These are phyloP conservation scores for Dryomyza anilis DNA, from an alignment of 2,888 invertebrate species.

Conservation along the genomic window DNA sequence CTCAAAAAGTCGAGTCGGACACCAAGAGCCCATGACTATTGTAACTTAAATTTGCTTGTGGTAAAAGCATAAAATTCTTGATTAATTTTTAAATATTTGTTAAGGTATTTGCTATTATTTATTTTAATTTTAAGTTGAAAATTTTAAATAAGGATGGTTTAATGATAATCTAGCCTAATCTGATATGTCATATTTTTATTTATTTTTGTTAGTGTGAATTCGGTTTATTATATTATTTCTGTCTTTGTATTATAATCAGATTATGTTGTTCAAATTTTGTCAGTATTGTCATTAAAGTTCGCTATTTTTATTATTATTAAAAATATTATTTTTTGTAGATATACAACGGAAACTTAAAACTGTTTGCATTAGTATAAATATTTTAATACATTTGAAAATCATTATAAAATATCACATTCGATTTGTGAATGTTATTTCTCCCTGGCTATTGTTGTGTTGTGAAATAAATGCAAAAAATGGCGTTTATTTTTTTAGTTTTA, in stretches of 20 bases:
- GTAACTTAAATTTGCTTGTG: constrained; percentile 58
- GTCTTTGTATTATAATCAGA: background rate
- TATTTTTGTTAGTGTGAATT: constrained; percentile 8
- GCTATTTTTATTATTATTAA: constrained; percentile 5
- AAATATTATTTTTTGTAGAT: background rate
- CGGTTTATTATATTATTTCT: constrained; percentile 12
- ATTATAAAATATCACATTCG: constrained; percentile 60
- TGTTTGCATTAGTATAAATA: constrained; percentile 25
- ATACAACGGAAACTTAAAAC: constrained; percentile 25
- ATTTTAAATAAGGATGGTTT: constrained; percentile 49
- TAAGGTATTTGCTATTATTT: constrained; percentile 25
- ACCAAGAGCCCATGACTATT: constrained; percentile 52
- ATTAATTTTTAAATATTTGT: constrained; percentile 29
- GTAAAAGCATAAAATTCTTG: constrained; percentile 36
- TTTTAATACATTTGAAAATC: constrained; percentile 32
- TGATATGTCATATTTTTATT: constrained; percentile 16
- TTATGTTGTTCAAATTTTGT: no score
- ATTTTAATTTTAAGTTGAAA: constrained; percentile 26
- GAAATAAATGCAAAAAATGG: constrained; percentile 54
- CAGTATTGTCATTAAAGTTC: constrained; percentile 11
- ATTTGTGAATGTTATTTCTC: constrained; percentile 60
- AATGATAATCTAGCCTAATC: no score
- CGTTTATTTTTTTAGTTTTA: constrained; percentile 35
- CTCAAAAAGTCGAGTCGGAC: constrained; percentile 15
- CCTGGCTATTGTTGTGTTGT: constrained; percentile 59